phyloP scores from a whole-genome alignment of 2,113 vertebrate species.

The Rhipidura dahli region DNA sequence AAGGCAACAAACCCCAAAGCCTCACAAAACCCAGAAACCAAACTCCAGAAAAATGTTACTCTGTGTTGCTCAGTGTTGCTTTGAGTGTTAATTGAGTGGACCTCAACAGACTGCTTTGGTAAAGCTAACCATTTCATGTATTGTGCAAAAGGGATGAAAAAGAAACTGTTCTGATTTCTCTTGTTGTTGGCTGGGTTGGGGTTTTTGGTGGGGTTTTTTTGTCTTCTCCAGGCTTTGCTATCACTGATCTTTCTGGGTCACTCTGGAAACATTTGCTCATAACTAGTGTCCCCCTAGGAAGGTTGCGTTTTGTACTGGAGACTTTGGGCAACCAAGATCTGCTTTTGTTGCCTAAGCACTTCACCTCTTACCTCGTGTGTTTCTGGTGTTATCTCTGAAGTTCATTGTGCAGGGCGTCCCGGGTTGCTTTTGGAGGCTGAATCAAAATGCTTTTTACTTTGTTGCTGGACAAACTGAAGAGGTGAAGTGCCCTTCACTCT shows the following conservation, averaged over 20 bases:
- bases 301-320: not conserved
- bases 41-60: not conserved
- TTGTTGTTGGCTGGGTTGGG: not conserved
- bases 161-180: not conserved
- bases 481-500: rapidly evolving
- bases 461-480: not conserved
- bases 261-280: not conserved
- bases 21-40: not conserved
- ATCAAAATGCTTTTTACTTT: not conserved
- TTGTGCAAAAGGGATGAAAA: not conserved
- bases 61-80: not conserved
- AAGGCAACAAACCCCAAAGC: rapidly evolving
- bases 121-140: not conserved
- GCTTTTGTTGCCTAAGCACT: not conserved
- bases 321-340: not conserved
- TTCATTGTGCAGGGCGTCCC: not conserved
- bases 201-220: no score
- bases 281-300: not conserved
- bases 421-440: not conserved
- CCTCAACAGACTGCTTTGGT: not conserved
- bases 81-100: not conserved
- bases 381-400: not conserved
- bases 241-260: not conserved
- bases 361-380: not conserved
- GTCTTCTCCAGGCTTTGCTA: not conserved